A percentile compares a stretch with the other conserved stretches of the same genome.
Evolutionary conservation across 1,140 invertebrate genomes (phyloP).

Genomic region (Maniola jurtina): DNA sequence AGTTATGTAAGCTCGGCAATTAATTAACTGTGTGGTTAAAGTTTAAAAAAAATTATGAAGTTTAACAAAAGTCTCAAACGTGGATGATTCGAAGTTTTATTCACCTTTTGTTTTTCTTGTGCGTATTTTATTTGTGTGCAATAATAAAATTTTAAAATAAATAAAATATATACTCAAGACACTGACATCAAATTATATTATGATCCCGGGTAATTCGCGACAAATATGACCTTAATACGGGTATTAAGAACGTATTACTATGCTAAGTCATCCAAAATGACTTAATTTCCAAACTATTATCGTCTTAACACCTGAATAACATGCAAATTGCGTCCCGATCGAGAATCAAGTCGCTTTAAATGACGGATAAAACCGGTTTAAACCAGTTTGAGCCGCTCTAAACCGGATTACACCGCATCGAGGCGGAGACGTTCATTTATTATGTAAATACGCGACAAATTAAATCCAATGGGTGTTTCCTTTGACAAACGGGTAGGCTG

Average conservation of each 20-base stretch:
- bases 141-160: too few relatives aligned
- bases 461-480: conserved; percentile 74
- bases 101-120: too few relatives aligned
- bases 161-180: too few relatives aligned
- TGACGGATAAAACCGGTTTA: conserved; percentile 72
- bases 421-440: conserved; percentile 72
- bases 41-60: too few relatives aligned
- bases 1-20: too few relatives aligned
- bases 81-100: too few relatives aligned
- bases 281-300: conserved; percentile 51
- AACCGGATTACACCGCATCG: conserved; percentile 71
- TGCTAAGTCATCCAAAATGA: conserved; percentile 33
- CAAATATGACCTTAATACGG: conserved; percentile 2
- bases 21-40: too few relatives aligned
- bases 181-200: too few relatives aligned
- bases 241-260: conserved; percentile 19
- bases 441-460: conserved; percentile 77
- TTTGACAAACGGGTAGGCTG: conserved; percentile 65
- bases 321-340: conserved; percentile 72
- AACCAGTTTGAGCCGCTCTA: conserved; percentile 68
- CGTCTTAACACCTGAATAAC: conserved; percentile 61
- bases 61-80: too few relatives aligned
- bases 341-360: conserved; percentile 74
- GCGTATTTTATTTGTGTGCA: too few relatives aligned
- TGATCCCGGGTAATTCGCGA: not conserved